These are phyloP conservation scores for Seira musarum DNA, from an alignment of 2,888 invertebrate species.

Conservation along the genomic window DNA sequence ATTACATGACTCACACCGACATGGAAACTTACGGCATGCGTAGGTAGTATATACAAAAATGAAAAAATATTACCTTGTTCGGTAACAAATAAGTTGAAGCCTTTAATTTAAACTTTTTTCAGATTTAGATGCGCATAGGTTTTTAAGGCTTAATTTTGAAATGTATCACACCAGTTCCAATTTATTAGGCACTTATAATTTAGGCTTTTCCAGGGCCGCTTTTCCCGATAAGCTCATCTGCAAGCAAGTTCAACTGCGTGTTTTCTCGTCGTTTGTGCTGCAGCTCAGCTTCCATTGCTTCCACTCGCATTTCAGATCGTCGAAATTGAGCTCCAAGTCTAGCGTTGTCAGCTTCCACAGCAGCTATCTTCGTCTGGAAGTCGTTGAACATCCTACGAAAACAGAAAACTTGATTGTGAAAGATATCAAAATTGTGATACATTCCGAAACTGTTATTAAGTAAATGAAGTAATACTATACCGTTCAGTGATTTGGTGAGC, in stretches of 20 bases:
- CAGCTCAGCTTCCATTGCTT: slow-evolving; percentile 86
- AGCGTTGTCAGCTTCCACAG: slow-evolving; percentile 85
- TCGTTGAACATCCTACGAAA: slow-evolving; percentile 85
- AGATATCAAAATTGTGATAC: slow-evolving; percentile 11
- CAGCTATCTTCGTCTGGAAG: slow-evolving; percentile 81
- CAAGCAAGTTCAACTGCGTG: slow-evolving; percentile 89
- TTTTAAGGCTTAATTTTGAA: too few species aligned
- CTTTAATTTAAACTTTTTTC: too few species aligned
- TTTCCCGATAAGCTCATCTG: slow-evolving; percentile 90
- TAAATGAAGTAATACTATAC: slow-evolving; percentile 73
- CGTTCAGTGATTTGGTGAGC: slow-evolving; percentile 90
- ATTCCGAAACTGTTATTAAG: not conserved
- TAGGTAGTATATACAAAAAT: too few species aligned
- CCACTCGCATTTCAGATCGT: slow-evolving; percentile 89
- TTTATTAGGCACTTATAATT: too few species aligned
- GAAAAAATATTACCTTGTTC: too few species aligned
- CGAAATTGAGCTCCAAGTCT: slow-evolving; percentile 90
- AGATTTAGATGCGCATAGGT: too few species aligned
- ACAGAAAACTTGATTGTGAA: not conserved
- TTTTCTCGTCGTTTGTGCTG: slow-evolving; percentile 94
- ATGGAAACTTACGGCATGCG: too few species aligned
- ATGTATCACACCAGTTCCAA: too few species aligned
- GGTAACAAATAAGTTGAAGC: too few species aligned
- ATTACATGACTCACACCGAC: too few species aligned
- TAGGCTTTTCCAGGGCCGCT: too few species aligned